Conservation (phyloP, 1,140 invertebrate species). For the Brachionus angularis region DNA sequence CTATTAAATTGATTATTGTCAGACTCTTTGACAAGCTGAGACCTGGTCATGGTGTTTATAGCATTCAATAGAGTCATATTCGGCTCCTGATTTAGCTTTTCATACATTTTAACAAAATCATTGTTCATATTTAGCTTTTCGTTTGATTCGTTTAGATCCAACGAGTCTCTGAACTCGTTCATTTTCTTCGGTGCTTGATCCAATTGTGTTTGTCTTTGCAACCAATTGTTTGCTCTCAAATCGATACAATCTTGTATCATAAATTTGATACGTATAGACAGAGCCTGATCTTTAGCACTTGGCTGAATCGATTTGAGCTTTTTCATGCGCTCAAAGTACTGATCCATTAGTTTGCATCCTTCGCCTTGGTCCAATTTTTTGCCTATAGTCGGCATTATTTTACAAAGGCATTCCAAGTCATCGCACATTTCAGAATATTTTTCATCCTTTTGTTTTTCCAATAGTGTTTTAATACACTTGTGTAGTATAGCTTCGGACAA, state of each 20-base stretch:
- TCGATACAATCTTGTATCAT: constrained; percentile 93
- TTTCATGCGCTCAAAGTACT: not conserved
- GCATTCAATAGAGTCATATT: constrained; percentile 25
- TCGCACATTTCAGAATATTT: constrained; percentile 59
- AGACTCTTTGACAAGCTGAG: no score
- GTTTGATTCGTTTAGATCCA: not conserved
- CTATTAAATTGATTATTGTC: no score
- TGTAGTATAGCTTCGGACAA: constrained; percentile 82
- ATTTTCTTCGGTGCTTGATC: not conserved
- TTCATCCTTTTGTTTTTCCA: constrained; percentile 66
- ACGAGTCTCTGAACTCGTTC: not conserved
- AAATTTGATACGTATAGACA: constrained; percentile 72
- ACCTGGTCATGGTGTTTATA: not conserved
- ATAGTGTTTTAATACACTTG: constrained; percentile 74
- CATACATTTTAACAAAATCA: not conserved
- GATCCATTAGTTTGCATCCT: constrained; percentile 18
- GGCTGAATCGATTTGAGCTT: constrained; percentile 53
- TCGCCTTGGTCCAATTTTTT: constrained; percentile 29
- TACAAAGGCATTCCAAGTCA: constrained; percentile 84
- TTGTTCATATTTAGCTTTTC: not conserved
- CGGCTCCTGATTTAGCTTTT: not conserved
- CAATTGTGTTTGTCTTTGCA: not conserved
- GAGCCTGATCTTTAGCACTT: not conserved
- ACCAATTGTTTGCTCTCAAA: constrained; percentile 61
- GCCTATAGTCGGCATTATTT: constrained; percentile 81